A percentile compares a stretch with the other conserved stretches of the same genome.
Conservation (phyloP, 1,140 invertebrate genomes). For the Zeugodacus cucurbitae region DNA sequence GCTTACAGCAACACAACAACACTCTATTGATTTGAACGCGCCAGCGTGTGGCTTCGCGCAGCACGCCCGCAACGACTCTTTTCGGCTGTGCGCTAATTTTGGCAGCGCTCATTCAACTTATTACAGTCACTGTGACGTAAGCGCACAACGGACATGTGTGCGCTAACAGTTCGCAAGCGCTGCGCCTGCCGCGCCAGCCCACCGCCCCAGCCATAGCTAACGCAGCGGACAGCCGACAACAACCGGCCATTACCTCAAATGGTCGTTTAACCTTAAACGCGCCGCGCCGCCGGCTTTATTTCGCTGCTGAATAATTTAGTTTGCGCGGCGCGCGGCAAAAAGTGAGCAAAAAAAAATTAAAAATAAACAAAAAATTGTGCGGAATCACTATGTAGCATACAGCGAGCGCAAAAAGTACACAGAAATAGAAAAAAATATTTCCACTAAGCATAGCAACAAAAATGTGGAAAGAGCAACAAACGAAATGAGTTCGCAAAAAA, state of each 20-base stretch:
- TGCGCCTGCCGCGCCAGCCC: neutral
- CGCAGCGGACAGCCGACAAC: neutral
- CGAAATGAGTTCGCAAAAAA: neutral
- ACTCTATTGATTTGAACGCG: neutral
- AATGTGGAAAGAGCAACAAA: neutral
- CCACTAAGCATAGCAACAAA: neutral
- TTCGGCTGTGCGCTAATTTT: neutral
- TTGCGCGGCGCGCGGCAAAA: neutral
- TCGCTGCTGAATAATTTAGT: neutral
- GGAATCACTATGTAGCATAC: neutral
- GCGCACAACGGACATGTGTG: neutral
- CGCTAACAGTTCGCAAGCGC: neutral
- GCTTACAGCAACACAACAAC: neutral
- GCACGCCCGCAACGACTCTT: neutral
- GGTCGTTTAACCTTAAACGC: slow-evolving; percentile 18
- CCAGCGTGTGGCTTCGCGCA: neutral
- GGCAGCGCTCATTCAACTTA: slow-evolving; percentile 8
- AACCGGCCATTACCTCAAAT: neutral
- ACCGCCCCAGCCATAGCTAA: neutral
- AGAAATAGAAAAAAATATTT: neutral
- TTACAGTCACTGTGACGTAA: slow-evolving; percentile 10
- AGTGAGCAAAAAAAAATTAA: neutral
- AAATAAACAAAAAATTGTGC: neutral
- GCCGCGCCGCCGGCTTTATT: neutral
- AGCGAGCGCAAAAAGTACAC: neutral